A percentile compares a stretch with the other conserved stretches of the same genome.
phyloP scores from a whole-genome alignment of 1,140 invertebrate genomes.

The Pseudomyrmex concolor region DNA sequence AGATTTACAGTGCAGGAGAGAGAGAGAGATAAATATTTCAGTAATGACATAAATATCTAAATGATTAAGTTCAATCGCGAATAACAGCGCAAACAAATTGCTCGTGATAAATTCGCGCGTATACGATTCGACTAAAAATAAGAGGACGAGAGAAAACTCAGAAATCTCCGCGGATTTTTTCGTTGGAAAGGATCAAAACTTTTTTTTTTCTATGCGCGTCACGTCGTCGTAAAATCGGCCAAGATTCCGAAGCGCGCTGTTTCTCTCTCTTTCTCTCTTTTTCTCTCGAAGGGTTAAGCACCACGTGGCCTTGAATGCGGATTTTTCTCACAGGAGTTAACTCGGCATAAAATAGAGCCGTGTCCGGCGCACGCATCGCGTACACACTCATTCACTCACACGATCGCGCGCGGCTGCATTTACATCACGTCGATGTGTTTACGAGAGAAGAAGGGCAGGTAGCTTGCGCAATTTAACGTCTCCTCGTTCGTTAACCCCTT shows the following conservation, averaged over 20 bases:
- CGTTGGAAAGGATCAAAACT: constrained; percentile 30
- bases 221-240: constrained; percentile 40
- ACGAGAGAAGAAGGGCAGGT: constrained; percentile 53
- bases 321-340: constrained; percentile 62
- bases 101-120: constrained; percentile 10
- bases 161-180: constrained; percentile 1
- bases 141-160: neutral
- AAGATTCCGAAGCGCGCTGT: constrained; percentile 21
- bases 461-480: constrained; percentile 68
- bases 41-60: neutral
- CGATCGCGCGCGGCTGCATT: constrained; percentile 46
- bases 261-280: no score
- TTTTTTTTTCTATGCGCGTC: constrained; percentile 25
- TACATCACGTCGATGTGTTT: constrained; percentile 62
- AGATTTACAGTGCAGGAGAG: no score
- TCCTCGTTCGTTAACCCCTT: constrained; percentile 67
- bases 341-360: constrained; percentile 60
- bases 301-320: constrained; percentile 46
- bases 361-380: constrained; percentile 54
- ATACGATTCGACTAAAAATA: constrained; percentile 10
- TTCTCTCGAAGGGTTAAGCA: constrained; percentile 50
- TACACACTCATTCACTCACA: constrained; percentile 55
- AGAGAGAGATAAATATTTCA: neutral
- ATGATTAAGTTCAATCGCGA: no score
- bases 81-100: neutral